Evolutionary conservation across 30 jellyfish, hydroid and myxozoan genomes (phyloP).

Genomic region (Turritopsis rubra): DNA sequence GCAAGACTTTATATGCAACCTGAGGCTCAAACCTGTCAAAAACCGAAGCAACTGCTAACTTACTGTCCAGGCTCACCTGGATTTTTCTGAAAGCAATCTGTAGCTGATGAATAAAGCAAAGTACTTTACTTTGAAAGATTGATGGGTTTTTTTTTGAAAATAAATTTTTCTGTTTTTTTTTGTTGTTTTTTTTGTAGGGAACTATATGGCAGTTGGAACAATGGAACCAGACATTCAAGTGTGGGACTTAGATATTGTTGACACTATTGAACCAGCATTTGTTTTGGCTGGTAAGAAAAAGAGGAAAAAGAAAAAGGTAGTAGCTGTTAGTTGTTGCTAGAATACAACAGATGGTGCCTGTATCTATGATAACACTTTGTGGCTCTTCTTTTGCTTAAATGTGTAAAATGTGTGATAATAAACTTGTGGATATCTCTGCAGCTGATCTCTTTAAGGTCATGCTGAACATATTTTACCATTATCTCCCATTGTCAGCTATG

Average conservation of each 20-base stretch:
- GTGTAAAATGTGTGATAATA: not conserved
- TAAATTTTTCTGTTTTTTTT: too few relatives aligned
- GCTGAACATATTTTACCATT: not conserved
- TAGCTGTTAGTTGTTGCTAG: not conserved
- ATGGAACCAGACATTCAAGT: conserved; percentile 88
- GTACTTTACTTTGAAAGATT: too few relatives aligned
- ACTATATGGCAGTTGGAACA: conserved; percentile 81
- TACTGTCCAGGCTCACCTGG: too few relatives aligned
- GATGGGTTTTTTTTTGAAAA: too few relatives aligned
- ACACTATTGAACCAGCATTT: conserved; percentile 71
- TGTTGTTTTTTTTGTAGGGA: too few relatives aligned
- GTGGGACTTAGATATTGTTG: conserved; percentile 91
- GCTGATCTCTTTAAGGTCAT: not conserved
- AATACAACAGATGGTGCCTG: too few relatives aligned
- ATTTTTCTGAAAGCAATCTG: too few relatives aligned
- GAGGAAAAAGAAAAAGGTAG: conserved; percentile 49
- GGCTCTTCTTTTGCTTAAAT: not conserved
- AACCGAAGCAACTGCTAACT: too few relatives aligned
- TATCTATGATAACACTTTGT: too few relatives aligned
- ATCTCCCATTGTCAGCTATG: not conserved
- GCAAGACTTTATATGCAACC: too few relatives aligned
- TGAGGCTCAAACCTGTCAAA: too few relatives aligned
- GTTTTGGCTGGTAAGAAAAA: conserved; percentile 59
- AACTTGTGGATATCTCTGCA: not conserved
- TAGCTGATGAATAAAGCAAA: too few relatives aligned